Conservation (phyloP, 1,140 invertebrate genomes). For the Neodiprion lecontei region DNA sequence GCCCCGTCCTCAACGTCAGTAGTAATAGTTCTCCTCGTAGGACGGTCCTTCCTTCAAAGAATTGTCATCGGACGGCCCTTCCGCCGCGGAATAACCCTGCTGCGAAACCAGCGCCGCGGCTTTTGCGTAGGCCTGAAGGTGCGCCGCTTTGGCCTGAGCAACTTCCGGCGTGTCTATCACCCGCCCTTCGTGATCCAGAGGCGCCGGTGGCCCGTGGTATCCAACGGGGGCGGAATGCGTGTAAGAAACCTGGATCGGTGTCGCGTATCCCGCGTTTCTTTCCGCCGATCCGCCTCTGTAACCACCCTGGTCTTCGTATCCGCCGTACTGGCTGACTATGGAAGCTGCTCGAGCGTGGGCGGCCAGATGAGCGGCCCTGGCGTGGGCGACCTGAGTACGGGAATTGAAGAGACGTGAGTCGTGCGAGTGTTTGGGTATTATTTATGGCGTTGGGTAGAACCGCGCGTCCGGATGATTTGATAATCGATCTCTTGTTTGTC, state of each 20-base stretch:
- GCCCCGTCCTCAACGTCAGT: neutral
- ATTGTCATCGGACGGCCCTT: neutral
- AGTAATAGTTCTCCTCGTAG: neutral
- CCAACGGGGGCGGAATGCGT: constrained; percentile 23
- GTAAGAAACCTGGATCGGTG: constrained; percentile 41
- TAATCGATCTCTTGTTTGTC: too few species aligned
- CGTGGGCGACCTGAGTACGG: constrained; percentile 38
- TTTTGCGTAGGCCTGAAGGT: constrained; percentile 48
- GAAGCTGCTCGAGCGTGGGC: constrained; percentile 45
- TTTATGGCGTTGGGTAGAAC: too few species aligned
- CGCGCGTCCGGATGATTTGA: too few species aligned
- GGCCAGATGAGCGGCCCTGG: constrained; percentile 53
- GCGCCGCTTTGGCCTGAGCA: constrained; percentile 46
- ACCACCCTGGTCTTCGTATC: constrained; percentile 27
- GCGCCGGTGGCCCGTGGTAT: constrained; percentile 38
- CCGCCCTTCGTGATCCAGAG: constrained; percentile 34
- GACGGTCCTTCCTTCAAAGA: neutral
- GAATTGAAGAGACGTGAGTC: neutral
- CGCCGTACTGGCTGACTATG: constrained; percentile 19
- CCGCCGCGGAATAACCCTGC: neutral
- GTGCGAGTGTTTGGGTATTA: too few species aligned
- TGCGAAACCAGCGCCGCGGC: constrained; percentile 34
- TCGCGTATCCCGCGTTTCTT: constrained; percentile 49
- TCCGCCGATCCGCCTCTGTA: constrained; percentile 49
- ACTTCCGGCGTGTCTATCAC: constrained; percentile 58